phyloP scores from a whole-genome alignment of 92 coral and sea anemone species.

The Isaurus tuberculatus region DNA sequence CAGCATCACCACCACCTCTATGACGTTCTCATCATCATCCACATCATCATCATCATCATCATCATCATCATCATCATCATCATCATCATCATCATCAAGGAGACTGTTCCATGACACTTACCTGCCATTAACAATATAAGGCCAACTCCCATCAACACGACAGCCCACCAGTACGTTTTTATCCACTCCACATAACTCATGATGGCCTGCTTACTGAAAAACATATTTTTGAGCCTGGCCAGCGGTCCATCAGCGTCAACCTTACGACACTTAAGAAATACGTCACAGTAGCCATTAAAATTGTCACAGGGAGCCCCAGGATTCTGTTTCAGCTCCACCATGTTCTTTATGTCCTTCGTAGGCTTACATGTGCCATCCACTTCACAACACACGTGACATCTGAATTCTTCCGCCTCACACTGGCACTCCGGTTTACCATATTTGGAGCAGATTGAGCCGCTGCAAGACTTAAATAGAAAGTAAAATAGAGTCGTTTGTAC shows the following conservation, averaged over 20 bases:
- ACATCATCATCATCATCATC: neutral
- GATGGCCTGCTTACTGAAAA: constrained; percentile 92
- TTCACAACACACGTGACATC: constrained; percentile 84
- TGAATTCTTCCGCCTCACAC: constrained; percentile 63
- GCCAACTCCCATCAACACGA: constrained; percentile 92
- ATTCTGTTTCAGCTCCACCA: constrained; percentile 56
- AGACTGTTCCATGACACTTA: constrained; percentile 26
- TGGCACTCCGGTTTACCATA: constrained; percentile 75
- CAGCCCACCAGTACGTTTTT: constrained; percentile 96
- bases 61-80: neutral
- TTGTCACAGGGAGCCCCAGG: constrained; percentile 95
- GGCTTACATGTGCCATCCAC: constrained; percentile 64
- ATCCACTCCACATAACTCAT: constrained; percentile 87
- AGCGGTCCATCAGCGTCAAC: constrained; percentile 99
- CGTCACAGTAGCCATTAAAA: constrained; percentile 97
- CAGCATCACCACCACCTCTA: no score
- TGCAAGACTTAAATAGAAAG: constrained; percentile 66
- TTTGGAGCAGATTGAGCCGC: constrained; percentile 84
- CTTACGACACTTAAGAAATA: constrained; percentile 89
- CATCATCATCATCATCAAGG: neutral
- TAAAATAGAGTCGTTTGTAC: neutral
- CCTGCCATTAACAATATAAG: constrained; percentile 93
- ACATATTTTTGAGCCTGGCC: constrained; percentile 85
- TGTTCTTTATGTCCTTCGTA: constrained; percentile 24
- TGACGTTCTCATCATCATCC: neutral